phyloP scores from a whole-genome alignment of 2,113 vertebrate genomes.

The Zosterops pallidus region DNA sequence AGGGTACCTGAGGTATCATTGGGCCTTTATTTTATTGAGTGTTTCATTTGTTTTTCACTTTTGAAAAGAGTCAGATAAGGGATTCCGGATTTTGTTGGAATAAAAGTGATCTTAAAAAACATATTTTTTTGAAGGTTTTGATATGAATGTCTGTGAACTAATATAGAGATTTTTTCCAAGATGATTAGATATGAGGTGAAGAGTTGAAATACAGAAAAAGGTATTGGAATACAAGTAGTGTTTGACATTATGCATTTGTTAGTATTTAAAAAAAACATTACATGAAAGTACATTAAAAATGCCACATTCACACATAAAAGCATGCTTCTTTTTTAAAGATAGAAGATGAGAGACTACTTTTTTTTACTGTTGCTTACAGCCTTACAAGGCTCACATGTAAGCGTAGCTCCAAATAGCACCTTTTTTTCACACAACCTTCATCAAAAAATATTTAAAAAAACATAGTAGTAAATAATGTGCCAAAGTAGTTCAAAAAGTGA shows the following conservation, averaged over 20 bases:
- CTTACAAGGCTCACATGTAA: not conserved
- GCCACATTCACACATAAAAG: not conserved
- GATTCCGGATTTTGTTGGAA: not conserved
- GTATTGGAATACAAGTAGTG: too few relatives aligned
- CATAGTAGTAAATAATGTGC: not conserved
- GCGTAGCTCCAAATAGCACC: not conserved
- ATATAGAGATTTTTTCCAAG: accelerated
- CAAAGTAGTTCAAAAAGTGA: not conserved
- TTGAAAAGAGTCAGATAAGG: not conserved
- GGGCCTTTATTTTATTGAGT: not conserved
- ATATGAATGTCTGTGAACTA: not conserved
- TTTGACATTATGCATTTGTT: not conserved
- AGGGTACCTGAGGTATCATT: not conserved
- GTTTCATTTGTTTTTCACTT: not conserved
- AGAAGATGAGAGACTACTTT: not conserved
- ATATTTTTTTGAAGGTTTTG: not conserved
- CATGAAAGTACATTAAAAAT: not conserved
- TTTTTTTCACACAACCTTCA: not conserved
- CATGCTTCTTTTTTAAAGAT: not conserved
- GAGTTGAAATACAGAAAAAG: not conserved
- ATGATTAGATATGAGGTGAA: not conserved
- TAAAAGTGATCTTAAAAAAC: not conserved
- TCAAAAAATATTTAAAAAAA: not conserved
- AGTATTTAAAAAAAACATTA: not conserved
- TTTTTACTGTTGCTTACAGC: not conserved